A percentile compares a stretch with the other conserved stretches of the same genome.
Conservation (phyloP, 2,113 vertebrate species). For the Tragelaphus buxtoni region DNA sequence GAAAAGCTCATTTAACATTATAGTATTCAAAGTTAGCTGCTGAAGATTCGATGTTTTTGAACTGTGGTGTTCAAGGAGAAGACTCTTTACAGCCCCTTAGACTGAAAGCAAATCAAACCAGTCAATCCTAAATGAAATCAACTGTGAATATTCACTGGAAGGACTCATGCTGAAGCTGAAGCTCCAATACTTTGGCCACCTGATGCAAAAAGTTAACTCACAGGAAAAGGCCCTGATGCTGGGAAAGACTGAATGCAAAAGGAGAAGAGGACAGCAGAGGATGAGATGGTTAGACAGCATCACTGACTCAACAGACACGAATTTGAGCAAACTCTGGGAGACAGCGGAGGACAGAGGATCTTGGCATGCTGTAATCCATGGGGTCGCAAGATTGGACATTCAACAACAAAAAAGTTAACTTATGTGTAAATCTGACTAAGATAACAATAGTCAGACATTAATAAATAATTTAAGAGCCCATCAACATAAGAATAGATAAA, state of each 20-base stretch:
- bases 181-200: background rate
- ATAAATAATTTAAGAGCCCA: background rate
- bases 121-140: background rate
- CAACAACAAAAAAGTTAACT: background rate
- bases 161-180: background rate
- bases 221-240: background rate
- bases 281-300: background rate
- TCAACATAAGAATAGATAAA: background rate
- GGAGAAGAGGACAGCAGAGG: background rate
- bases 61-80: background rate
- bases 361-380: background rate
- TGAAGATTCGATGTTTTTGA: background rate
- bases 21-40: background rate
- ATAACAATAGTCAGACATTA: background rate
- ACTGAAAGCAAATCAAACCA: background rate
- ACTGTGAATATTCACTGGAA: background rate
- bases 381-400: background rate
- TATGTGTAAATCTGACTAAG: background rate
- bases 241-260: background rate
- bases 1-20: constrained; percentile 3
- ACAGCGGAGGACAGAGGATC: background rate
- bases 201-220: background rate
- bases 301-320: background rate
- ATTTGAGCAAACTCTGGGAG: background rate
- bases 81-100: background rate